These are phyloP conservation scores for Calcarius lapponicus DNA, from an alignment of 2,797 vertebrate species.

Conservation along the genomic window DNA sequence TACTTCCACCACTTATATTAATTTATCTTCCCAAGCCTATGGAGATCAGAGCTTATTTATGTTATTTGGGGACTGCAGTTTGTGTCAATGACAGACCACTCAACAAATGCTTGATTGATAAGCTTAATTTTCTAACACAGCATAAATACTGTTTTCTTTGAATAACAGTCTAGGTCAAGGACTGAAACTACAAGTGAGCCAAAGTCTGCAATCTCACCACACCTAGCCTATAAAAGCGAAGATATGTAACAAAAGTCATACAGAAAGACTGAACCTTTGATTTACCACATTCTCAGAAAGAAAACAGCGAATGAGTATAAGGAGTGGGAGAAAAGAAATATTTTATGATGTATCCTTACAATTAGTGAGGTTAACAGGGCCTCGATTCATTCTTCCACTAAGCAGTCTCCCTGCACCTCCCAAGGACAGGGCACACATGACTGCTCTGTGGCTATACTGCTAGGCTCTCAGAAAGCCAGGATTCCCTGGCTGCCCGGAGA, in stretches of 20 bases:
- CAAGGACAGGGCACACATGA: accelerated
- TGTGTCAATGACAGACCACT: neutral
- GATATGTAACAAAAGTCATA: neutral
- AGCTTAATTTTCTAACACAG: neutral
- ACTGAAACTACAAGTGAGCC: neutral
- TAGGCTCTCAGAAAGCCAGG: neutral
- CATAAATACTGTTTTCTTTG: neutral
- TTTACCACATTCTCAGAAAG: neutral
- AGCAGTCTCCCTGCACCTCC: neutral
- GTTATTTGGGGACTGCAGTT: neutral
- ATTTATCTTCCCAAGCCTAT: neutral
- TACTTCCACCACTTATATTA: neutral
- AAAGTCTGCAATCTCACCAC: neutral
- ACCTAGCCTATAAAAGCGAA: neutral
- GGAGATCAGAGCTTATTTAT: neutral
- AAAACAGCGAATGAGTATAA: neutral
- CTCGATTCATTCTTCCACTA: neutral
- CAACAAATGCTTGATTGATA: neutral
- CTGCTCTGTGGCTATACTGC: no score
- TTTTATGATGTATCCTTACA: neutral
- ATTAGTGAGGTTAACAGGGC: neutral
- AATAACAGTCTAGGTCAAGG: neutral
- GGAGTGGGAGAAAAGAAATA: neutral
- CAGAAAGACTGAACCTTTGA: neutral
- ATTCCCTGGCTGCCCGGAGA: neutral